Base-by-base conservation (phyloP, 1,140 invertebrate genomes). In the Scylla paramamosain region DNA sequence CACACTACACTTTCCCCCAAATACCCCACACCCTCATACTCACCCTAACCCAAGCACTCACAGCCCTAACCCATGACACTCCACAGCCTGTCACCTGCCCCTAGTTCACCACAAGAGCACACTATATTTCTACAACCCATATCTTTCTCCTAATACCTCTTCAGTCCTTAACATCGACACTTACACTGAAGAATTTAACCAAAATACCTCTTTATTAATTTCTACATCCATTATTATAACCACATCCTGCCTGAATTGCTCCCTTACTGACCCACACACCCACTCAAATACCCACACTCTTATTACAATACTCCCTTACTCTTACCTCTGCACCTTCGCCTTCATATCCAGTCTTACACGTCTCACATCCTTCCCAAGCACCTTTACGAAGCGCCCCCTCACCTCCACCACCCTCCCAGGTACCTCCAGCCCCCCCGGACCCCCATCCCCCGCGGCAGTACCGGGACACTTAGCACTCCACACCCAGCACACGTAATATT, bases 181-280 rank as follows among this genome's bases (percentile, higher is more conserved):
- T n/a, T 10, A 25, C 77, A 82, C 77, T 12, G 4, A 25, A 25
- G 6, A 39, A 39, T 1, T 39, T 39, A 39, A 39, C 6, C 6
- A 1, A 39, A 39, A 39, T 39, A 39, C 39, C 39, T 39, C 39
- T 91, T 52, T 91, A 91, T 91, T 52, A 52, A 91, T 91, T 52
- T 48, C 46, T 91, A 48, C 59, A 91, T 91, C 46, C 48, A 92
- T 59, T 59, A 59, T 59, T 92, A 92, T 92, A 92, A 32, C 14
- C 45, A 91, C 2, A 52, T 3, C 7, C 25, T 31, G 28, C 8
- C 46, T 25, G 16, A n/a, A 28, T n/a, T 8, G 4, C 48, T 4
- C 46, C 52, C 45, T 28, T 28, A 91, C 48, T 28, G 16, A 93
- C 91, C 82, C 91, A 93, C 91, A 93, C 91, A 93, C 91, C 82